A percentile compares a stretch with the other conserved stretches of the same genome.
Conservation (phyloP, 2,797 vertebrate genomes). For the Craterocephalus amniculus region DNA sequence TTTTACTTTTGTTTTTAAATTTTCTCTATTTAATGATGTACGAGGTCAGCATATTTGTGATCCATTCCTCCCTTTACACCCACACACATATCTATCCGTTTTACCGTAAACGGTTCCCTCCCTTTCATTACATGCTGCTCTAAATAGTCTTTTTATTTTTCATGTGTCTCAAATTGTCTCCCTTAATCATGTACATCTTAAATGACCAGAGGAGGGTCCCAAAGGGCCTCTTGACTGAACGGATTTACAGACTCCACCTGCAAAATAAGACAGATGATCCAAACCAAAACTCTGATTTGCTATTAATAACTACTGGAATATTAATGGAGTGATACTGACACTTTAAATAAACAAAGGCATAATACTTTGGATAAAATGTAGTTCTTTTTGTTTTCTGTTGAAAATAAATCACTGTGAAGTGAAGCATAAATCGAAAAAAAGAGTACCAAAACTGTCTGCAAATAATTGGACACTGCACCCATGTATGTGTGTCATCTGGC, state of each 20-base stretch:
- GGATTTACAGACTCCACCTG: constrained; percentile 43
- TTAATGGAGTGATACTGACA: neutral
- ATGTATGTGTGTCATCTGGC: constrained; percentile 18
- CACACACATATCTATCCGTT: constrained; percentile 19
- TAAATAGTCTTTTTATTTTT: neutral
- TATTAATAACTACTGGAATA: constrained; percentile 5
- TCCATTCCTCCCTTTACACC: constrained; percentile 33
- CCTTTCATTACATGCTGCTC: neutral
- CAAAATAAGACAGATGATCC: constrained; percentile 15
- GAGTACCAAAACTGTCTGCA: neutral
- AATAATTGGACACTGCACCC: neutral
- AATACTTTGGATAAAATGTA: neutral
- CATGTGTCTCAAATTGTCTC: constrained; percentile 7
- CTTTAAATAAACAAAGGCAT: neutral
- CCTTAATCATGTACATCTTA: constrained; percentile 16
- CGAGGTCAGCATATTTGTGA: constrained; percentile 42
- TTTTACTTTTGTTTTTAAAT: constrained; percentile 43
- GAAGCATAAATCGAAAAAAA: no score
- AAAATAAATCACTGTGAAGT: neutral
- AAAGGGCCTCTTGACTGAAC: constrained; percentile 18
- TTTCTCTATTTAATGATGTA: constrained; percentile 33
- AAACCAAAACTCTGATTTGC: constrained; percentile 26
- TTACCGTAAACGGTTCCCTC: constrained; percentile 23
- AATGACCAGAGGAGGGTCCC: constrained; percentile 29
- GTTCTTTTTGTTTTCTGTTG: neutral